Conservation (phyloP, 2,888 invertebrate species). For the Aphelenchoides bicaudatus region DNA sequence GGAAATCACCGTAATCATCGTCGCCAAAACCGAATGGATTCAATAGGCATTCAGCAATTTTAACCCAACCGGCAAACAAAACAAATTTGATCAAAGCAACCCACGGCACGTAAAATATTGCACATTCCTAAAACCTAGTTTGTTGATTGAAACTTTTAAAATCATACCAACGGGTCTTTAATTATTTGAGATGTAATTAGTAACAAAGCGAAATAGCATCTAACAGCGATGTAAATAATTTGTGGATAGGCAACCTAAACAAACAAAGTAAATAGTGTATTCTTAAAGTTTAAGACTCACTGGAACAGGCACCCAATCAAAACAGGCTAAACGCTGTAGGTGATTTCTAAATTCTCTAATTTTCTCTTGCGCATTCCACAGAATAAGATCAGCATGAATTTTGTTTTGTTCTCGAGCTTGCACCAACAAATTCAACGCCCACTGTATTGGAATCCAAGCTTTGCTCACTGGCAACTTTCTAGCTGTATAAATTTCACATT, state of each 20-base stretch:
- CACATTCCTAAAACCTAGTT: background rate
- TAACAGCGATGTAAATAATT: slow-evolving; percentile 54
- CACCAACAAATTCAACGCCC: slow-evolving; percentile 35
- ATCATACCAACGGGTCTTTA: background rate
- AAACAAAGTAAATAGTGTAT: background rate
- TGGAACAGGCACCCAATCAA: slow-evolving; percentile 59
- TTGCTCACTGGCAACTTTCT: slow-evolving; percentile 43
- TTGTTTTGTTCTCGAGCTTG: slow-evolving; percentile 21
- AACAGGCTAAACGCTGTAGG: slow-evolving; percentile 19
- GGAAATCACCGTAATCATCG: slow-evolving; percentile 41
- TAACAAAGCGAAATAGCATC: slow-evolving; percentile 17
- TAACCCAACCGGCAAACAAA: slow-evolving; percentile 53
- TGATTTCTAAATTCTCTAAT: slow-evolving; percentile 49
- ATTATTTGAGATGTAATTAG: background rate
- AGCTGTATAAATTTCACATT: slow-evolving; percentile 23
- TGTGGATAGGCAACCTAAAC: slow-evolving; percentile 49
- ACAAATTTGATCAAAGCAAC: slow-evolving; percentile 51
- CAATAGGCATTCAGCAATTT: slow-evolving; percentile 50
- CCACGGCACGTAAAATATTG: slow-evolving; percentile 37
- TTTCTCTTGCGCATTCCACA: slow-evolving; percentile 30
- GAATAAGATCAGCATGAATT: slow-evolving; percentile 29
- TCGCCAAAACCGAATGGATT: slow-evolving; percentile 56
- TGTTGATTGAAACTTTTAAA: background rate
- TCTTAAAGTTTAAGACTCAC: slow-evolving; percentile 2
- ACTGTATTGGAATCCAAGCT: slow-evolving; percentile 57